A percentile compares a stretch with the other conserved stretches of the same genome.
phyloP scores from a whole-genome alignment of 2,888 invertebrate genomes.

The Brachyptera risi region DNA sequence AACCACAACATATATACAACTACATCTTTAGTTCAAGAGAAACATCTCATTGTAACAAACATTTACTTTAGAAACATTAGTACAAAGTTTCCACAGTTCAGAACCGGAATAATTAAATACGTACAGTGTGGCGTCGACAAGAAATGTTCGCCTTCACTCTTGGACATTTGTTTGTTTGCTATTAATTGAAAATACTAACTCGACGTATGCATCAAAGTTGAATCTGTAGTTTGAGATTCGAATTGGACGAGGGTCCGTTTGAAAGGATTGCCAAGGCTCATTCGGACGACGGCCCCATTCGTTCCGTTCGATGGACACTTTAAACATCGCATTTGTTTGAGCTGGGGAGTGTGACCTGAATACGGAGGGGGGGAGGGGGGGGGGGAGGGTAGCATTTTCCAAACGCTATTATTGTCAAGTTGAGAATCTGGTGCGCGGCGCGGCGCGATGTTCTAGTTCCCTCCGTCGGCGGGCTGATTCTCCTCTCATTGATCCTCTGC shows the following conservation, averaged over 20 bases:
- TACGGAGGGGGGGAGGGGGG: no score
- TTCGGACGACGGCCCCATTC: not conserved
- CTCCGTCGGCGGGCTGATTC: no score
- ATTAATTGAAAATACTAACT: slow-evolving; percentile 5
- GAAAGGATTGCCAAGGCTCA: not conserved
- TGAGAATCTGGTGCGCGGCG: not conserved
- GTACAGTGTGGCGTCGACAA: not conserved
- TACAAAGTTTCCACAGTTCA: not conserved
- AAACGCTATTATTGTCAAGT: slow-evolving; percentile 11
- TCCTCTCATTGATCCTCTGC: slow-evolving; percentile 26
- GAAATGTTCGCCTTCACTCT: not conserved
- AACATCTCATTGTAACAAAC: not conserved
- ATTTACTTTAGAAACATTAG: not conserved
- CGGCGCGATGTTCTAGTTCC: not conserved
- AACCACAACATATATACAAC: not conserved
- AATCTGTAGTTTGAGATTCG: not conserved
- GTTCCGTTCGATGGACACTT: not conserved
- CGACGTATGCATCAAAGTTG: not conserved
- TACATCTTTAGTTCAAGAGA: no score
- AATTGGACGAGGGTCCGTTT: not conserved
- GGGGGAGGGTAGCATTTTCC: slow-evolving; percentile 3
- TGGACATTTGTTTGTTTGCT: not conserved
- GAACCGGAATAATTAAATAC: not conserved
- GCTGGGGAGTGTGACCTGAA: slow-evolving; percentile 13
- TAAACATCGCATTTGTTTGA: slow-evolving; percentile 12